Conservation (phyloP, 2,113 vertebrate genomes). For the Phaethon lepturus region DNA sequence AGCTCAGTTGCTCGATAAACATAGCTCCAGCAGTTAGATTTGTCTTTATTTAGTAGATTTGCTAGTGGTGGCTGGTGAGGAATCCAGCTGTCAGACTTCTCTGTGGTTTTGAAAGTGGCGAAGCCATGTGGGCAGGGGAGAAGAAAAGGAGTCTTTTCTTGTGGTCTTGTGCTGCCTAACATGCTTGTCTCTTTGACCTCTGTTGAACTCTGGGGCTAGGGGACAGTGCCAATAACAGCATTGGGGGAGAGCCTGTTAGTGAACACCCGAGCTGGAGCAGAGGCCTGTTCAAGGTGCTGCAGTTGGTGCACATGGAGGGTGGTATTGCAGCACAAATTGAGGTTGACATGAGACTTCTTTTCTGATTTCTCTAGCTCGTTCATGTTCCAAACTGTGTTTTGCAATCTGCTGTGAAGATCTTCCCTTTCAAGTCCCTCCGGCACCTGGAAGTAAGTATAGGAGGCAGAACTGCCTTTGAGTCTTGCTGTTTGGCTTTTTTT, state of each 20-base stretch:
- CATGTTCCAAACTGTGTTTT: slow-evolving; percentile 78
- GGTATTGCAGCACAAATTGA: not conserved
- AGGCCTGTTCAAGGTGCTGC: not conserved
- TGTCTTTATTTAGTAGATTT: not conserved
- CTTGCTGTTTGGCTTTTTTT: not conserved
- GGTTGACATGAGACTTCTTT: not conserved
- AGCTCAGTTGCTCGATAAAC: not conserved
- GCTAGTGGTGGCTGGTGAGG: not conserved
- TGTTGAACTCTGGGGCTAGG: not conserved
- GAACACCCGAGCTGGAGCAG: fast-evolving
- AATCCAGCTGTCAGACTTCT: not conserved
- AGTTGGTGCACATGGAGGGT: not conserved
- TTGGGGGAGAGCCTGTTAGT: not conserved
- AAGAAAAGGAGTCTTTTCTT: not conserved
- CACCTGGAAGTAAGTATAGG: slow-evolving; percentile 85
- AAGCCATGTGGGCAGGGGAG: not conserved
- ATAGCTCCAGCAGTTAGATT: not conserved
- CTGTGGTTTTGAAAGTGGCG: not conserved
- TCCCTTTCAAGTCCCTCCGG: slow-evolving; percentile 93
- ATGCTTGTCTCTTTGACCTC: not conserved
- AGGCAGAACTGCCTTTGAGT: not conserved
- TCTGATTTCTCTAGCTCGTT: slow-evolving; percentile 79
- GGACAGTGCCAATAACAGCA: not conserved
- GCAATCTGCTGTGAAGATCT: slow-evolving; percentile 90
- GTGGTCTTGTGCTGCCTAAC: not conserved